A percentile compares a stretch with the other conserved stretches of the same genome.
Evolutionary conservation across 1,140 invertebrate genomes (phyloP).

Genomic region (Plectrocnemia conspersa): DNA sequence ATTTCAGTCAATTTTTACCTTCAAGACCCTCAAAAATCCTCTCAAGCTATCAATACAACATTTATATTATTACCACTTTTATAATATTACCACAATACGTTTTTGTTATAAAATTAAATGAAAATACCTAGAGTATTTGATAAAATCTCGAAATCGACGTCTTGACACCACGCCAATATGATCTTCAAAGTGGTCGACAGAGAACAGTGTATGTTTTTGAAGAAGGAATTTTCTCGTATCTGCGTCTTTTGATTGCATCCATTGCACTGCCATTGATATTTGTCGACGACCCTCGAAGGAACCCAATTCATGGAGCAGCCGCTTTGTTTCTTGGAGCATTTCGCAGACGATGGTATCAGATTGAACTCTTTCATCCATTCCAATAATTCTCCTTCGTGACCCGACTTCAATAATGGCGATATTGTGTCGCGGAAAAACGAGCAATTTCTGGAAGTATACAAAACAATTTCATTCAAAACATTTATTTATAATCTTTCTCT

Average conservation of each 20-base stretch:
- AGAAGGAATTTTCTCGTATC: conserved; percentile 32
- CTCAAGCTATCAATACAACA: no score
- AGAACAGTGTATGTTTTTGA: conserved; percentile 31
- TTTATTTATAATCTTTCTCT: no score
- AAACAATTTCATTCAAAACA: no score
- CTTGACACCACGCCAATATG: conserved; percentile 32
- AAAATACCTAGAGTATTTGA: conserved; percentile 27
- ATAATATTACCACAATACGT: no score
- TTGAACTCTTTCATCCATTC: conserved; percentile 32
- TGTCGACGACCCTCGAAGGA: conserved; percentile 29
- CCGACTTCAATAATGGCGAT: conserved; percentile 15
- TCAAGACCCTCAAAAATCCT: no score
- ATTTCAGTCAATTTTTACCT: no score
- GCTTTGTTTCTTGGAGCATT: conserved; percentile 21
- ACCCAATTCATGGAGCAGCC: conserved; percentile 23
- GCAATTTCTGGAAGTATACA: conserved; percentile 24
- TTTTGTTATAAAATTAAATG: no score
- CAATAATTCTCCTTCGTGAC: conserved; percentile 22
- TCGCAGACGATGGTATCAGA: conserved; percentile 15
- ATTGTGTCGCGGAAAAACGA: conserved; percentile 24
- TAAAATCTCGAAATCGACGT: conserved; percentile 26
- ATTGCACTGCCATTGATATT: conserved; percentile 33
- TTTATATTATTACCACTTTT: no score
- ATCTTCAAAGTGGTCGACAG: conserved; percentile 29
- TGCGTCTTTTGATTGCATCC: conserved; percentile 28